Evolutionary conservation across 2,888 invertebrate species (phyloP).

Genomic region (Drosophila bunnanda): DNA sequence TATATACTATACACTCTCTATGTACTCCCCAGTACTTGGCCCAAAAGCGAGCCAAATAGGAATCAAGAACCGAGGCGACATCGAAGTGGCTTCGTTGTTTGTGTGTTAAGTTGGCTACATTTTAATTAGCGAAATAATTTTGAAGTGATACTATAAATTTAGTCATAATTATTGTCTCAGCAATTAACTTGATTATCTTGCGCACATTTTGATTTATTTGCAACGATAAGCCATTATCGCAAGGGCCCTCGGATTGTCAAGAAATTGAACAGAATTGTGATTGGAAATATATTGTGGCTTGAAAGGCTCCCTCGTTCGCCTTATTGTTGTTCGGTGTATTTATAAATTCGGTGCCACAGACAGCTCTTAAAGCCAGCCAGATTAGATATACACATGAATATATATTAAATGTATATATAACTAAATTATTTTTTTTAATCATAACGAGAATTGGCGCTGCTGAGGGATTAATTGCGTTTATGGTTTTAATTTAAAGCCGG

Average conservation of each 20-base stretch:
- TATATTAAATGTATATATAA: conserved; percentile 13
- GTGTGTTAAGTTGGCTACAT: conserved; percentile 60
- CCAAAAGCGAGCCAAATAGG: conserved; percentile 15
- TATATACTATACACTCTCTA: not conserved
- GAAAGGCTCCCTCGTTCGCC: conserved; percentile 5
- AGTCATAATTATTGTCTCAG: conserved; percentile 77
- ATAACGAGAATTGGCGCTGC: not conserved
- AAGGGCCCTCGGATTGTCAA: conserved; percentile 43
- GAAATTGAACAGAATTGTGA: conserved; percentile 25
- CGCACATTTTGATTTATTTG: conserved; percentile 71
- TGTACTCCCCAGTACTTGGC: not conserved
- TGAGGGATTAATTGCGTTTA: conserved; percentile 21
- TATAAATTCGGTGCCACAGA: conserved; percentile 55
- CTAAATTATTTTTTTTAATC: conserved; percentile 5
- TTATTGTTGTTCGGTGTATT: conserved; percentile 29
- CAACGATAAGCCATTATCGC: conserved; percentile 51
- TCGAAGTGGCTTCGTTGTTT: conserved; percentile 36
- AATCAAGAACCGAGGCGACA: conserved; percentile 25
- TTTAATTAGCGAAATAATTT: conserved; percentile 76
- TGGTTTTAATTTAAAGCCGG: not conserved
- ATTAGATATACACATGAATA: conserved; percentile 56
- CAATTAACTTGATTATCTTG: conserved; percentile 74
- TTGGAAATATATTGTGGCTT: conserved; percentile 15
- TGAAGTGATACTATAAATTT: conserved; percentile 79
- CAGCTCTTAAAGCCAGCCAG: conserved; percentile 43